These are phyloP conservation scores for Furnarius figulus DNA, from an alignment of 2,113 vertebrate species.

Conservation along the genomic window DNA sequence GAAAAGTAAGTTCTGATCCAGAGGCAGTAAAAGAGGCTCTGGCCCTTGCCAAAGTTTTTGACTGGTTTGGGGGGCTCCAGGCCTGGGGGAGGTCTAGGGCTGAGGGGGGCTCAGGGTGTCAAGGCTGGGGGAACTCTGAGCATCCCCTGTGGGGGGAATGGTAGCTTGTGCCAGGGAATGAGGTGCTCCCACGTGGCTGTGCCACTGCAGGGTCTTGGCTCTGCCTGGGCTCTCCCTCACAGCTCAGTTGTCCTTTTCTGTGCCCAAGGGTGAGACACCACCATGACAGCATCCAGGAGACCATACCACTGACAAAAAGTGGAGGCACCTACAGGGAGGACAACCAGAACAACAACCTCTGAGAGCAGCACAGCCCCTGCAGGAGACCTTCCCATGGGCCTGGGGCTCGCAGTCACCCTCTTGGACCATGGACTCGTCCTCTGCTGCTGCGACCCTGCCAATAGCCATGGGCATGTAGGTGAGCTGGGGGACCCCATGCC, in stretches of 20 bases:
- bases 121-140: neutral
- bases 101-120: neutral
- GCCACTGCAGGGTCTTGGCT: accelerated
- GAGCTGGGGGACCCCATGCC: neutral
- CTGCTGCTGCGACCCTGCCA: neutral
- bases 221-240: neutral
- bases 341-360: slow-evolving; percentile 48
- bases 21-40: neutral
- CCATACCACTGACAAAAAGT: slow-evolving; percentile 13
- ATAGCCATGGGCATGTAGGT: neutral
- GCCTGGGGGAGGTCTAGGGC: neutral
- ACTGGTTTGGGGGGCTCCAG: neutral
- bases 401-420: accelerated
- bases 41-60: neutral
- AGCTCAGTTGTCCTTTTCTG: neutral
- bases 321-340: slow-evolving; percentile 28
- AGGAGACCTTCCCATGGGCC: neutral
- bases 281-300: slow-evolving; percentile 37
- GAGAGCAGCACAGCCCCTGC: neutral
- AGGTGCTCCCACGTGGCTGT: accelerated
- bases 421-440: accelerated
- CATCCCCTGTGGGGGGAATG: neutral
- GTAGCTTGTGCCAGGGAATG: neutral
- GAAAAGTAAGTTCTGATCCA: slow-evolving; percentile 85
- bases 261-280: slow-evolving; percentile 59